Percentiles rank a stretch among this genome's conserved stretches.
Conservation (phyloP, 2,797 vertebrate genomes). For the Pipistrellus kuhlii region DNA sequence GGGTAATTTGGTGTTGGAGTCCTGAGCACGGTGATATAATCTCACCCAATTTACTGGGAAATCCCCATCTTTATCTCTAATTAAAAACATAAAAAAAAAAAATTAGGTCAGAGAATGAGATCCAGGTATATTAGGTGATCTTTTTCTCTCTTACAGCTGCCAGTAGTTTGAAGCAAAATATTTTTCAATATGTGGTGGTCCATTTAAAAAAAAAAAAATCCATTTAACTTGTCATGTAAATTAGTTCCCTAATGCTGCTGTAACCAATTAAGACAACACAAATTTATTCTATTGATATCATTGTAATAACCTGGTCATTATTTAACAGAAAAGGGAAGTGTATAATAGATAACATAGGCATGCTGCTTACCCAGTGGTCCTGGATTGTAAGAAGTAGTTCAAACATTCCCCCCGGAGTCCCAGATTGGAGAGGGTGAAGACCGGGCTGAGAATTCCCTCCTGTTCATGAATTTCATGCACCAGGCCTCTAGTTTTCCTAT, state of each 20-base stretch:
- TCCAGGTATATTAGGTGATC: background rate
- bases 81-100: background rate
- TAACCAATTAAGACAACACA: background rate
- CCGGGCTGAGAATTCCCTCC: too few relatives aligned
- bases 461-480: too few relatives aligned
- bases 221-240: background rate
- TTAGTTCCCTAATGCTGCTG: background rate
- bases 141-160: background rate
- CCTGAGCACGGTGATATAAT: background rate
- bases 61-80: background rate
- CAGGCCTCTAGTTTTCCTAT: background rate
- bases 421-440: too few relatives aligned
- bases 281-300: background rate
- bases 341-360: too few relatives aligned
- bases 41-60: constrained; percentile 12
- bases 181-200: background rate
- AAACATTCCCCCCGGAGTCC: too few relatives aligned
- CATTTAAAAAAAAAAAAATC: constrained; percentile 12
- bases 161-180: background rate
- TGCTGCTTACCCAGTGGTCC: too few relatives aligned
- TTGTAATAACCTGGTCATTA: too few relatives aligned
- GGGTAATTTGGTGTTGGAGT: background rate
- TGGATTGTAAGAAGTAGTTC: too few relatives aligned
- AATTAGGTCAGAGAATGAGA: background rate
- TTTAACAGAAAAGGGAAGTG: too few relatives aligned